phyloP scores from a whole-genome alignment of 2,888 invertebrate species.

The Trissoscelio sp. region DNA sequence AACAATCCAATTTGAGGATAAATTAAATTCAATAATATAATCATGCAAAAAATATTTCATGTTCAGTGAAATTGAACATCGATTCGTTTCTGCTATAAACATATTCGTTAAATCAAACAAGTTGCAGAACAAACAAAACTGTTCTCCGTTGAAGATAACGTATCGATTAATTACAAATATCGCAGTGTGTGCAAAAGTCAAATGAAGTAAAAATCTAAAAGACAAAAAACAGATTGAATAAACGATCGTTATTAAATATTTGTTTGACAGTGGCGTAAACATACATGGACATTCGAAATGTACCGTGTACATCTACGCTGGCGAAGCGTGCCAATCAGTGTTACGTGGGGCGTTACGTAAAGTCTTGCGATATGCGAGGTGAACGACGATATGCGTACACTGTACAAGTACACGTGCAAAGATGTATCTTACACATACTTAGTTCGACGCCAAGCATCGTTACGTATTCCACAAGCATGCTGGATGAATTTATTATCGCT shows the following conservation, averaged over 20 bases:
- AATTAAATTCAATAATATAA: too few relatives aligned
- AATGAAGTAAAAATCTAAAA: constrained; percentile 3
- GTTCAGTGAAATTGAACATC: not conserved
- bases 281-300: constrained; percentile 46
- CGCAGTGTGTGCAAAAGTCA: constrained; percentile 2
- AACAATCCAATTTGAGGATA: too few relatives aligned
- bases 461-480: constrained; percentile 61
- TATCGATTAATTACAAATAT: constrained; percentile 43
- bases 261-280: constrained; percentile 28
- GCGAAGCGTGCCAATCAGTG: constrained; percentile 66
- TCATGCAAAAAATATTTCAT: not conserved
- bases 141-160: constrained; percentile 43
- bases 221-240: not conserved
- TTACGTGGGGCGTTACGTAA: constrained; percentile 68
- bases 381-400: constrained; percentile 58
- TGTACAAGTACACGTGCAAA: constrained; percentile 53
- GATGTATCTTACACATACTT: constrained; percentile 55
- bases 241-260: constrained; percentile 36
- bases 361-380: constrained; percentile 64
- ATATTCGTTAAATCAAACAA: constrained; percentile 3
- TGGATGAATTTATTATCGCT: constrained; percentile 67
- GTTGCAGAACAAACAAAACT: constrained; percentile 10
- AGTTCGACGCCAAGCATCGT: constrained; percentile 53
- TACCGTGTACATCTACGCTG: constrained; percentile 40
- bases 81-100: not conserved